Base-by-base conservation (phyloP, 2,888 invertebrate species). In the Azorinus chamasolen region DNA sequence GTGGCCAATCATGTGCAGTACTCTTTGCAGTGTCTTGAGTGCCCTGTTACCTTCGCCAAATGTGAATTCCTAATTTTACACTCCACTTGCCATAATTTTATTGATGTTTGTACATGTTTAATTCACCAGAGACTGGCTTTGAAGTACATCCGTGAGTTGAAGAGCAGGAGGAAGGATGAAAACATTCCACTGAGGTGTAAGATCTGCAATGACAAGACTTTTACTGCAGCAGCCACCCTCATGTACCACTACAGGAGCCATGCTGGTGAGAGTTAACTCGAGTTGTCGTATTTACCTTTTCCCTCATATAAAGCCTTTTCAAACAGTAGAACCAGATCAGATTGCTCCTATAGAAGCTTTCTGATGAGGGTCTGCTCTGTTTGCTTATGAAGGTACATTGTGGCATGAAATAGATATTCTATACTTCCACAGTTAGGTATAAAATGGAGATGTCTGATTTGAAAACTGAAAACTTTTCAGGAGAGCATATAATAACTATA, bases 231-330 rank as follows among this genome's bases (percentile, higher is more conserved):
- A 20, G 95, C 95, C 24, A 95, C 95, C 3, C 92, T 95, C 16
- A 94, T 95, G 81, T 94, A 94, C 45, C 95, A 95, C 88, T 95
- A 95, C 87, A 92, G 95, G 39, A 95, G 95, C 86, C 95, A 95
- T 89, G 95, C 95, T 77, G 94, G 93, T 92, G 46, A 5, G n/a
- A 20, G 4, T 14, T 8, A 14, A 45, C 32, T 32, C 5, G 10
- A 32, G 16, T 24, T 18, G 24, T 25, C 39, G 8, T 54, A 12
- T 53, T 10, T 8, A 53, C 10, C 22, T 8, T 12, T 8, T 48
- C 18, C 12, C 48, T 16, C 48, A 12, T 18, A 8, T 18, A 48
- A 8, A 8, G n/a, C n/a, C n/a, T n/a, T n/a, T n/a, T n/a, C n/a
- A n/a, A n/a, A n/a, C n/a, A n/a, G n/a, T n/a, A n/a, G n/a, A n/a